Base-by-base conservation (phyloP, 2,888 invertebrate genomes). In the Sphecodes monilicornis region DNA sequence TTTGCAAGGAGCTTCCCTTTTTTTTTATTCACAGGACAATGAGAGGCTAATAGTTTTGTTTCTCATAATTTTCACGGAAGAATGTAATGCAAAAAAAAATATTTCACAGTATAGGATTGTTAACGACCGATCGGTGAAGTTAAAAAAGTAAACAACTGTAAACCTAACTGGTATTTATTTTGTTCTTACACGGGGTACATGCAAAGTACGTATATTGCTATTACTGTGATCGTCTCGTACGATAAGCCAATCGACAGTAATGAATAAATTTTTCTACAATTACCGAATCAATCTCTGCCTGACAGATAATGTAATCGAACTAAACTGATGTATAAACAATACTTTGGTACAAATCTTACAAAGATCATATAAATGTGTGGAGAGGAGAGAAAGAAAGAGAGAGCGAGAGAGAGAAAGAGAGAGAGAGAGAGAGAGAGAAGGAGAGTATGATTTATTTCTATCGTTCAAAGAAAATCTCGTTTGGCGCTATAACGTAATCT, bases 21-120 rank as follows among this genome's bases (percentile, higher is more conserved):
- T 81, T n/a, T 84, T 76, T 84, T 70, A 86, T 89, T 89, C 81
- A 80, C 83, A 89, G 87, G 83, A 75, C 77, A 80, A 46, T 89
- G 82, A 89, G 78, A 88, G 82, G 80, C 50, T 78, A 87, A 74
- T 85, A 80, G 78, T 80, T 88, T 82, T 81, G 73, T 89, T 85
- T 73, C 68, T 86, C 74, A 75, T 82, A 78, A 82, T 78, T 82
- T 89, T 89, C 80, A 80, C 78, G 83, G 87, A 75, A 79, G 64
- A 86, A 81, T 69, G 57, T 82, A 79, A 68, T 39, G 22, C 22
- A 78, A 57, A 74, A 71, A 80, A 80, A 78, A 83, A 73, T 60
- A 60, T 77, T 70, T 84, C 78, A 83, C 68, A 54, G 66, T 73
- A 75, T 87, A 64, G 43, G 76, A 70, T 85, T 80, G 29, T 69